A percentile compares a stretch with the other conserved stretches of the same genome.
Evolutionary conservation across 2,888 invertebrate genomes (phyloP).

Genomic region (Leptarthrus brevirostris): DNA sequence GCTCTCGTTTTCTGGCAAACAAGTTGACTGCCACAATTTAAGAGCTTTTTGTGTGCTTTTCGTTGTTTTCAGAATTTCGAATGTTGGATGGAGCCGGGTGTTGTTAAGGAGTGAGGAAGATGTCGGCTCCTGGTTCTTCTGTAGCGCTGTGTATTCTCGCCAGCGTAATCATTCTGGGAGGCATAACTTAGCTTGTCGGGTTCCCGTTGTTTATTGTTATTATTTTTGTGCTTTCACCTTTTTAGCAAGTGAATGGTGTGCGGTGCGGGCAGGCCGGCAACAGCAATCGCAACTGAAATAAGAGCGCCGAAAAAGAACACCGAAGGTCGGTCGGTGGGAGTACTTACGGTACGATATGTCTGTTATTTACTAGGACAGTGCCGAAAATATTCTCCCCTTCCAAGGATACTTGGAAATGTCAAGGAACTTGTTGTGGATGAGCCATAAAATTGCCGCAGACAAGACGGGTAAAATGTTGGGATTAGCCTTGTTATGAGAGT

Average conservation of each 20-base stretch:
- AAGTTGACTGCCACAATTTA: conserved; percentile 47
- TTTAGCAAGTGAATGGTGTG: background rate
- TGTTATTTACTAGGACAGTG: conserved; percentile 51
- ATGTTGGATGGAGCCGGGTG: too few relatives aligned
- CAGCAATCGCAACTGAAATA: background rate
- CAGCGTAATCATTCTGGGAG: conserved; percentile 49
- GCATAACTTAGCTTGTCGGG: conserved; percentile 52
- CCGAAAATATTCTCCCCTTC: conserved; percentile 26
- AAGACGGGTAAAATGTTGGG: conserved; percentile 51
- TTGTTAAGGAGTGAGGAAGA: too few relatives aligned
- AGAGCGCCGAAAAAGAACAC: background rate
- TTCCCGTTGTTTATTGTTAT: conserved; percentile 52
- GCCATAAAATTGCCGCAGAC: conserved; percentile 53
- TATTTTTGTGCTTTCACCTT: conserved; percentile 54
- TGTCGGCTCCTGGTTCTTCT: background rate
- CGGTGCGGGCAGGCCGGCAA: background rate
- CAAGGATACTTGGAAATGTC: conserved; percentile 49
- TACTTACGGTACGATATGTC: conserved; percentile 31
- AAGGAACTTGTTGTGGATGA: conserved; percentile 53
- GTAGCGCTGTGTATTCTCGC: conserved; percentile 1
- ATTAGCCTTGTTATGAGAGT: conserved; percentile 48
- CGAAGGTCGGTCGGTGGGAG: background rate
- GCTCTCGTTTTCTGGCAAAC: conserved; percentile 26
- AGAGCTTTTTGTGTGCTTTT: conserved; percentile 48
- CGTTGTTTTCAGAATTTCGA: conserved; percentile 28